phyloP scores from a whole-genome alignment of 2,113 vertebrate species.

The Hippocampus guttulatus region DNA sequence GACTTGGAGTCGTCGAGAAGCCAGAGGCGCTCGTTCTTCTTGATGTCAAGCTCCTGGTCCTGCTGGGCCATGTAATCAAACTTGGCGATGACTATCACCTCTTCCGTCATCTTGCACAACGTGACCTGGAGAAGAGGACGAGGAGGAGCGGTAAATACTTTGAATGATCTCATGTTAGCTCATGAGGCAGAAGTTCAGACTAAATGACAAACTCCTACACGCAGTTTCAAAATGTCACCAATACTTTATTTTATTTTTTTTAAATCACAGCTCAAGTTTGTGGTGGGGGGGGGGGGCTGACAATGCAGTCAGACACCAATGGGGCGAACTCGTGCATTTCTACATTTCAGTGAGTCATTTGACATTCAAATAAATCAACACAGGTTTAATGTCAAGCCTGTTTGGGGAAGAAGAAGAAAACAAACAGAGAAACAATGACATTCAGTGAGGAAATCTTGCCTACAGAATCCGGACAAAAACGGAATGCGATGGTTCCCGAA shows the following conservation, averaged over 20 bases:
- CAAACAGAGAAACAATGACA: not conserved
- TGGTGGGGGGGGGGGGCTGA: not conserved
- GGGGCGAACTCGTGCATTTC: not conserved
- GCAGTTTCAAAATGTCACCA: not conserved
- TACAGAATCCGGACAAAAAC: not conserved
- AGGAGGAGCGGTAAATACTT: not conserved
- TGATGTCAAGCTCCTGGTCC: conserved; percentile 90
- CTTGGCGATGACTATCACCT: conserved; percentile 89
- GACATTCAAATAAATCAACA: not conserved
- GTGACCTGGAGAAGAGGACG: conserved; percentile 48
- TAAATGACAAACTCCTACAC: not conserved
- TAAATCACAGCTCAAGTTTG: not conserved
- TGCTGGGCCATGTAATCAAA: conserved; percentile 92
- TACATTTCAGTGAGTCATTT: not conserved
- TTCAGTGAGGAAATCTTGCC: not conserved
- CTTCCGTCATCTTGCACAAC: conserved; percentile 85
- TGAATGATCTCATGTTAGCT: not conserved
- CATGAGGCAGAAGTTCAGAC: not conserved
- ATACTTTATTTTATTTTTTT: not conserved
- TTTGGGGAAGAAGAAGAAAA: not conserved
- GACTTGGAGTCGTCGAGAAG: conserved; percentile 89
- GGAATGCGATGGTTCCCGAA: not conserved
- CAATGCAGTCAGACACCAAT: not conserved
- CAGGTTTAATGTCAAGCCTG: too few relatives aligned
- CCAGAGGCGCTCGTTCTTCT: conserved; percentile 88